Evolutionary conservation across 2,888 invertebrate genomes (phyloP), one percentile per base, ranked within the genome.

Genomic region (Netelia fuscicornis): DNA sequence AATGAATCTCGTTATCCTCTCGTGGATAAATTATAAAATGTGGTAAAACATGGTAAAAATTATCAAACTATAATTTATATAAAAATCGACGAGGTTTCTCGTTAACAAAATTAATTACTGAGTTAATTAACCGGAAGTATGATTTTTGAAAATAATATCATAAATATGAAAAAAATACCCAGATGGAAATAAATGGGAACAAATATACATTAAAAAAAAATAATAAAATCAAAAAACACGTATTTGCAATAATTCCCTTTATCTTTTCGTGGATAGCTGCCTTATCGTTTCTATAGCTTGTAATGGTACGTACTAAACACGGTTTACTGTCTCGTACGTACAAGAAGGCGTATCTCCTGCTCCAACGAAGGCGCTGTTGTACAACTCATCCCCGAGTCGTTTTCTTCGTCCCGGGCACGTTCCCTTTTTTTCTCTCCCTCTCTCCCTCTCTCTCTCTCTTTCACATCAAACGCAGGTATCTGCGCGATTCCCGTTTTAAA

Each of bases 401-500:
- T 48, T 48, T 48, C 48, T 48, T 48, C 48, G 48, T 48, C 3
- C 11, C 23, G 56, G 58, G 60, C 58, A 20, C 13, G 60, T 44
- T 74, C 23, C 58, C 48, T 37, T 58, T 44, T 25, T 13, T 60
- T 25, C 13, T 60, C 48, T 52, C 48, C 11, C 13, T 52, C 25
- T 62, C 48, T 62, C 48, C 20, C 37, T 44, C n/a, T 13, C 44
- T 48, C 13, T 60, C 52, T 52, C 68, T 20, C 20, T 20, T 20
- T 20, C 37, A 48, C 20, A n/a, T 62, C 10, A 30, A 72, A 81
- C 58, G 67, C 30, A 54, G 44, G 30, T 71, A 80, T 67, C 65
- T 20, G 11, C 58, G 72, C n/a, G 44, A 54, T 77, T 82, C 56
- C 56, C 75, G 81, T 82, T 77, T 44, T 44, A 60, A 82, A 77